phyloP scores from a whole-genome alignment of 2,797 vertebrate species.

The Pristis pectinata region DNA sequence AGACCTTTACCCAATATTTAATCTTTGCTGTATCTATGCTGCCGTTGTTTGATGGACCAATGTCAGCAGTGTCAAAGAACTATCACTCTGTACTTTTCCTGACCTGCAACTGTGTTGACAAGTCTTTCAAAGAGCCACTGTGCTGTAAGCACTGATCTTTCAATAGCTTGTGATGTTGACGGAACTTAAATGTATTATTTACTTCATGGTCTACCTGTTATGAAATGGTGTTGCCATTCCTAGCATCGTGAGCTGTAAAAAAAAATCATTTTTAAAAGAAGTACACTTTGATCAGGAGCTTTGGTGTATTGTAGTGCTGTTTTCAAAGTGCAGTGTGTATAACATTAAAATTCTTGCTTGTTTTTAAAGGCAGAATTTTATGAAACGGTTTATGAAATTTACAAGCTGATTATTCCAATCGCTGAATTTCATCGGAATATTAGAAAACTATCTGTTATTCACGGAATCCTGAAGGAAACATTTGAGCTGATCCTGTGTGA shows the following conservation, averaged over 20 bases:
- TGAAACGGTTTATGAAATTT: constrained; percentile 92
- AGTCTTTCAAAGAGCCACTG: not conserved
- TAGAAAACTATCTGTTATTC: constrained; percentile 81
- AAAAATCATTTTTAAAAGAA: not conserved
- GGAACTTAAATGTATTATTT: not conserved
- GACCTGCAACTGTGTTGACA: not conserved
- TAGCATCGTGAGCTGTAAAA: not conserved
- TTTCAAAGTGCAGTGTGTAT: not conserved
- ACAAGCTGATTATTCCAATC: constrained; percentile 92
- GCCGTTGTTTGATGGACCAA: not conserved
- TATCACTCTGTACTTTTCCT: not conserved
- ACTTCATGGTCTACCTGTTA: not conserved
- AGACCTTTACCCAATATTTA: not conserved
- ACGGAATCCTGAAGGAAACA: constrained; percentile 86
- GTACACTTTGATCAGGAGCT: not conserved
- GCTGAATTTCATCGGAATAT: constrained; percentile 89
- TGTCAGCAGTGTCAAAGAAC: not conserved
- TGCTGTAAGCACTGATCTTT: not conserved
- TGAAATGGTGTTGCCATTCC: not conserved
- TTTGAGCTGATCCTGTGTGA: constrained; percentile 88
- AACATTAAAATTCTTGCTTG: not conserved
- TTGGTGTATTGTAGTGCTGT: not conserved
- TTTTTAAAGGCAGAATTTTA: constrained; percentile 74
- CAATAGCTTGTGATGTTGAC: not conserved
- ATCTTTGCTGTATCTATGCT: not conserved